Evolutionary conservation across 2,797 vertebrate species (phyloP).

Genomic region (Lophotriccus pileatus): DNA sequence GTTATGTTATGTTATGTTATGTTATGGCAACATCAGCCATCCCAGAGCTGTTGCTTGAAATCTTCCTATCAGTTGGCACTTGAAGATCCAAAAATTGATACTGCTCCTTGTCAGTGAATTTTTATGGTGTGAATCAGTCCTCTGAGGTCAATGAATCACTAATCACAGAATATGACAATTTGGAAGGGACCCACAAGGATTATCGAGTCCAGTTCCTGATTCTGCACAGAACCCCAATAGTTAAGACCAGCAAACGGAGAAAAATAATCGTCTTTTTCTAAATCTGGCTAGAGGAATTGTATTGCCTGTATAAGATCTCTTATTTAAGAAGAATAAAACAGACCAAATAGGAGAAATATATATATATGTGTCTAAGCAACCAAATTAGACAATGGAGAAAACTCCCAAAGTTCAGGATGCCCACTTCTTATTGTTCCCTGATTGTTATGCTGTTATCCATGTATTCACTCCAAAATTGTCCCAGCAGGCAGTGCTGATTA

Average conservation of each 20-base stretch:
- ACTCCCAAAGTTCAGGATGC: accelerated
- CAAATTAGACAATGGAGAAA: neutral
- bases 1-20: no score
- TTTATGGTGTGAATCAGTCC: neutral
- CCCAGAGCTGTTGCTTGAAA: neutral
- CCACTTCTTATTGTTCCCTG: neutral
- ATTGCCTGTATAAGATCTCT: neutral
- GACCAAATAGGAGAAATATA: neutral
- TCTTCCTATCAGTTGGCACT: neutral
- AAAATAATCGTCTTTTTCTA: neutral
- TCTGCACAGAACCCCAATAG: neutral
- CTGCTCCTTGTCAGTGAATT: neutral
- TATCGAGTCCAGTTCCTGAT: neutral
- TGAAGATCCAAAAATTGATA: neutral
- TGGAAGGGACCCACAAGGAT: neutral
- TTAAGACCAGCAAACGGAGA: neutral
- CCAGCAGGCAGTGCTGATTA: neutral
- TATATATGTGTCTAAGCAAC: neutral
- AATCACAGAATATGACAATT: neutral
- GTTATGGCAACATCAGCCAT: neutral
- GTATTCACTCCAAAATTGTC: neutral
- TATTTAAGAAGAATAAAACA: neutral
- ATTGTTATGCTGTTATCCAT: neutral
- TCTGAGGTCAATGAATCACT: neutral
- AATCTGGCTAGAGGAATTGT: neutral